Conservation (phyloP, 2,888 invertebrate species). For the Melieria crassipennis region DNA sequence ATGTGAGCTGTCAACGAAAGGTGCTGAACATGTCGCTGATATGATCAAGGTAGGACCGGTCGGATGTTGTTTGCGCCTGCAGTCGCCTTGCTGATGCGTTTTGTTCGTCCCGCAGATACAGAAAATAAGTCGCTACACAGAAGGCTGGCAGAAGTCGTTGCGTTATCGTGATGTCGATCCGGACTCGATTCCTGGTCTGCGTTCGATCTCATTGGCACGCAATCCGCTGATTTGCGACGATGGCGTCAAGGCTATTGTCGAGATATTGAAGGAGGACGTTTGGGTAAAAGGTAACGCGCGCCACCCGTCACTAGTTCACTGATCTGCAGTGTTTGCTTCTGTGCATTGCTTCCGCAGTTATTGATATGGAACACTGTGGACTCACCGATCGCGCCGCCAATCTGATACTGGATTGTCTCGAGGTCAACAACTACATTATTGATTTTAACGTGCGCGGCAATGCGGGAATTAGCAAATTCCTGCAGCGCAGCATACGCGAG, state of each 20-base stretch:
- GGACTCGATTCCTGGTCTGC: conserved; percentile 78
- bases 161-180: conserved; percentile 80
- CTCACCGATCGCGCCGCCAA: conserved; percentile 72
- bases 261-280: conserved; percentile 78
- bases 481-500: conserved; percentile 66
- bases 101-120: conserved; percentile 67
- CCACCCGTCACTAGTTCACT: not conserved
- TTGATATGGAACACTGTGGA: conserved; percentile 81
- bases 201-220: conserved; percentile 75
- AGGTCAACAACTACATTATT: conserved; percentile 73
- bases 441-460: conserved; percentile 77
- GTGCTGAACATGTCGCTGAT: conserved; percentile 74
- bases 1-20: conserved; percentile 73
- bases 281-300: conserved; percentile 75
- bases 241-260: conserved; percentile 72
- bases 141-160: conserved; percentile 83
- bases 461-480: conserved; percentile 66
- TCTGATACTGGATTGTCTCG: conserved; percentile 71
- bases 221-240: conserved; percentile 76
- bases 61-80: no score
- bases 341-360: conserved; percentile 62
- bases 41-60: conserved; percentile 70
- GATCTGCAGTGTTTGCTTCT: not conserved
- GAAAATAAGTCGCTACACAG: conserved; percentile 78
- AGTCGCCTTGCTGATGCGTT: no score